These are phyloP conservation scores for Nesoenas mayeri DNA, from an alignment of 2,113 vertebrate species.

Conservation along the genomic window DNA sequence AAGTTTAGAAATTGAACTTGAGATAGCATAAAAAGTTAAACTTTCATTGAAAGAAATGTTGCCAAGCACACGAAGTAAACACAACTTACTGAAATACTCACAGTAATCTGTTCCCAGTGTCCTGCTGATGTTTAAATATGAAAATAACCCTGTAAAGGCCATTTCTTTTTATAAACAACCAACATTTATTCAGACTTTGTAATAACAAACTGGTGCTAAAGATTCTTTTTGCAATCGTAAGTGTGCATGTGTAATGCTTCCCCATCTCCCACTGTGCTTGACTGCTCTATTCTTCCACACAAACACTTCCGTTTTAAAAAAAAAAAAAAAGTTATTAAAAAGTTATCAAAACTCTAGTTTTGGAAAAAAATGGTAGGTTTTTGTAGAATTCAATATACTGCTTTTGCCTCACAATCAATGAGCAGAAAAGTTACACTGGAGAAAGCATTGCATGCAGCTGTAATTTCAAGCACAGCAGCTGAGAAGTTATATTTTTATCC, in stretches of 20 bases:
- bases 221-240: neutral
- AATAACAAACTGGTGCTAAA: conserved; percentile 33
- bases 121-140: neutral
- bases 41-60: neutral
- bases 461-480: neutral
- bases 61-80: conserved; percentile 8
- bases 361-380: neutral
- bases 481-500: conserved; percentile 6
- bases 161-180: conserved; percentile 15
- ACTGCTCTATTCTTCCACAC: neutral
- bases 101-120: conserved; percentile 4
- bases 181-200: neutral
- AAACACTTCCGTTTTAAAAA: neutral
- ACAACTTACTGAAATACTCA: conserved; percentile 20
- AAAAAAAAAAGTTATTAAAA: neutral
- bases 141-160: conserved; percentile 31
- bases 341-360: neutral
- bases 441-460: neutral
- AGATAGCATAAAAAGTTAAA: neutral
- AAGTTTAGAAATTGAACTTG: neutral
- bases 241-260: neutral
- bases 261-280: neutral
- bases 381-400: neutral
- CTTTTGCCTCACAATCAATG: neutral
- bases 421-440: neutral